These are phyloP conservation scores for Rhinolophus sinicus DNA, from an alignment of 2,113 vertebrate species.

Conservation along the genomic window DNA sequence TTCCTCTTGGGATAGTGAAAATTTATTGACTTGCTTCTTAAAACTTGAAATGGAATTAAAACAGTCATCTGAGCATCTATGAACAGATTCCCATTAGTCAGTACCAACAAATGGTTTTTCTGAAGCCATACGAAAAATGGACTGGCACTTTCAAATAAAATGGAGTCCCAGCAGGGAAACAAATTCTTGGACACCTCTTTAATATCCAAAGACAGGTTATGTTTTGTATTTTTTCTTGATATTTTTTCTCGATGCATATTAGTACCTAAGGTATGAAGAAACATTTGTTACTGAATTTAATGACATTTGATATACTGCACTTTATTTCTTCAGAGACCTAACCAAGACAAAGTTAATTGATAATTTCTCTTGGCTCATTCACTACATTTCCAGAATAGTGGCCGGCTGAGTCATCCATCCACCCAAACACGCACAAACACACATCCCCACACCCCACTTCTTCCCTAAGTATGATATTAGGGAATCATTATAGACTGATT, in stretches of 20 bases:
- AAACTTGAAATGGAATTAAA: not conserved
- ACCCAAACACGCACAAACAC: not conserved
- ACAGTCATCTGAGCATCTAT: not conserved
- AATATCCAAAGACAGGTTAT: not conserved
- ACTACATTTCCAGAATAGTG: not conserved
- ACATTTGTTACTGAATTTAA: constrained; percentile 24
- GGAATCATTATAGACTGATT: not conserved
- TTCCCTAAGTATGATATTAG: not conserved
- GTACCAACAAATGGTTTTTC: not conserved
- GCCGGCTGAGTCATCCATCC: not conserved
- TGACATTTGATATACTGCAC: not conserved
- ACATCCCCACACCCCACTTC: not conserved
- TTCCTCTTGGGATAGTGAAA: not conserved
- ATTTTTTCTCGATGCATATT: constrained; percentile 6
- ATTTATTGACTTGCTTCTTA: constrained; percentile 36
- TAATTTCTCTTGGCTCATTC: not conserved
- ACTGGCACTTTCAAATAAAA: constrained; percentile 23
- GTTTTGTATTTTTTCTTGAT: constrained; percentile 28
- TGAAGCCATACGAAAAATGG: not conserved
- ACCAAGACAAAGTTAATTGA: constrained; percentile 3
- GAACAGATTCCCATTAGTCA: not conserved
- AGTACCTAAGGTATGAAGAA: not conserved
- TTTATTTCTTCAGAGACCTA: constrained; percentile 10
- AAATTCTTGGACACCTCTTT: constrained; percentile 10
- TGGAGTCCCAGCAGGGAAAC: not conserved